Evolutionary conservation across 2,113 vertebrate genomes (phyloP).

Genomic region (Sturnira hondurensis): DNA sequence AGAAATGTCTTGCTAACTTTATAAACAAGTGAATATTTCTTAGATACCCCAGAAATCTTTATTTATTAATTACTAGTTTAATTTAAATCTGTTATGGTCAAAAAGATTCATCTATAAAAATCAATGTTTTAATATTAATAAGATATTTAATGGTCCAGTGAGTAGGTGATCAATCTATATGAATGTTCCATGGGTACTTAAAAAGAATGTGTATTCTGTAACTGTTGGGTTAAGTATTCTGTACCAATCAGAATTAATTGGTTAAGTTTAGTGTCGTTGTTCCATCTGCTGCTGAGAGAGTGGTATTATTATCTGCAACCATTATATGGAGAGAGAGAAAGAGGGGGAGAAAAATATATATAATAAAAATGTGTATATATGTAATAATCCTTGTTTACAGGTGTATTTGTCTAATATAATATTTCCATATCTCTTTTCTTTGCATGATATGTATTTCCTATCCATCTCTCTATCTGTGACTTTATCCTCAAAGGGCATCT

Average conservation of each 20-base stretch:
- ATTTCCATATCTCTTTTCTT: background rate
- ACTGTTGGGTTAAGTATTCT: background rate
- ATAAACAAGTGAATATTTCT: background rate
- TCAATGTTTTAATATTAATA: background rate
- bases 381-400: background rate
- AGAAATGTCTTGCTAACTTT: background rate
- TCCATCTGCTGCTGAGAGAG: background rate
- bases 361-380: background rate
- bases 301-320: background rate
- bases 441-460: background rate
- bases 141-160: background rate
- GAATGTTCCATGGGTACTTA: background rate
- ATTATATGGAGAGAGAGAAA: background rate
- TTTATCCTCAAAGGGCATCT: background rate
- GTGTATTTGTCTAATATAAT: background rate
- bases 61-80: background rate
- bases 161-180: background rate
- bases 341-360: background rate
- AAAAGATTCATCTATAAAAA: background rate
- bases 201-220: background rate
- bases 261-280: background rate
- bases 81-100: background rate
- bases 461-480: background rate
- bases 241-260: background rate
- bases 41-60: background rate